Percentiles rank a stretch among this genome's conserved stretches.
Conservation (phyloP, 1,140 invertebrate genomes). For the Cotesia vestalis region DNA sequence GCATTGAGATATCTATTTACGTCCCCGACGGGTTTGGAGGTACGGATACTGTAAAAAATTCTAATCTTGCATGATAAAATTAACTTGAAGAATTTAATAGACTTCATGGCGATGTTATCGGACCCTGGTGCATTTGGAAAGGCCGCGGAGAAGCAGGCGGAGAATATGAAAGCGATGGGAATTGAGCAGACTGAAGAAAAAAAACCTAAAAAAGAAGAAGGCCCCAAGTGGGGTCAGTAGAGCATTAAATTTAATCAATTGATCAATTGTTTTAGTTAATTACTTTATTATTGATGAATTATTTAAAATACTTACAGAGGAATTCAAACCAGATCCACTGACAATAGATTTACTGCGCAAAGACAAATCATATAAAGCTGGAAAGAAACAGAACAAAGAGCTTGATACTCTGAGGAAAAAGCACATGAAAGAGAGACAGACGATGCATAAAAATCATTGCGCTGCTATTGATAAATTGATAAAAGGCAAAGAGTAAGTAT, state of each 20-base stretch:
- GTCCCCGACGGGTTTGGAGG: constrained; percentile 98
- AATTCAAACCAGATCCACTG: constrained; percentile 84
- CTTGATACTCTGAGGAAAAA: constrained; percentile 89
- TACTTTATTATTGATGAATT: constrained; percentile 22
- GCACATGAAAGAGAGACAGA: constrained; percentile 90
- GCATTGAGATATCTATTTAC: constrained; percentile 99
- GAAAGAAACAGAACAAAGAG: constrained; percentile 96
- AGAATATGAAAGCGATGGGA: constrained; percentile 74
- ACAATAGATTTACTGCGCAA: constrained; percentile 87
- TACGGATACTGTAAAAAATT: constrained; percentile 51
- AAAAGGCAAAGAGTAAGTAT: constrained; percentile 84
- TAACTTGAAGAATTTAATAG: constrained; percentile 63
- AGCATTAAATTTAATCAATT: neutral
- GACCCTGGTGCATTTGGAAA: constrained; percentile 93
- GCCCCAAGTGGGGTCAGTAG: constrained; percentile 43
- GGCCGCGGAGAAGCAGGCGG: constrained; percentile 77
- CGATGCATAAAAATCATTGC: constrained; percentile 93
- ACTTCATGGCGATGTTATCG: constrained; percentile 97
- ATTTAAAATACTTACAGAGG: constrained; percentile 58
- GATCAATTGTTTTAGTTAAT: constrained; percentile 11
- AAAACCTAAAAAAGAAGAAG: constrained; percentile 62
- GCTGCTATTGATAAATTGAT: constrained; percentile 91
- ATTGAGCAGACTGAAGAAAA: constrained; percentile 63
- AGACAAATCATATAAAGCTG: constrained; percentile 93
- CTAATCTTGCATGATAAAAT: neutral